phyloP scores from a whole-genome alignment of 1,140 invertebrate species.

The Ostrea denselamellosa region DNA sequence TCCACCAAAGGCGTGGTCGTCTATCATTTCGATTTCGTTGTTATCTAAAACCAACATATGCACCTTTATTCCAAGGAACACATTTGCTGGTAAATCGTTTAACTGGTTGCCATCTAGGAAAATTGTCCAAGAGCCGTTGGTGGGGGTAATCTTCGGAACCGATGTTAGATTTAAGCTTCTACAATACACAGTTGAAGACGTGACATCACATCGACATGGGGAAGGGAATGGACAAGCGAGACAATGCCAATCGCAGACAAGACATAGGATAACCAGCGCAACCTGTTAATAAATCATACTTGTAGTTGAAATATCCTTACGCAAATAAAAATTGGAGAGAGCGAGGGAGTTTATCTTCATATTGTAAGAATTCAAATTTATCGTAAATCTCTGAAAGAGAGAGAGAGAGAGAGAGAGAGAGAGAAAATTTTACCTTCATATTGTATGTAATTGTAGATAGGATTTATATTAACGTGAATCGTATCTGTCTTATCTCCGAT shows the following conservation, averaged over 20 bases:
- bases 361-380: too few species aligned
- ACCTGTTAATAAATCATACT: not conserved
- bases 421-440: too few species aligned
- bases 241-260: not conserved
- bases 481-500: too few species aligned
- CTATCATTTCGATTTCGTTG: conserved; percentile 37
- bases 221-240: not conserved
- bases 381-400: too few species aligned
- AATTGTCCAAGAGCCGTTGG: conserved; percentile 41
- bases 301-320: not conserved
- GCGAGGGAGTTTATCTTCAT: too few species aligned
- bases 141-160: not conserved
- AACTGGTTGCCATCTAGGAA: conserved; percentile 45
- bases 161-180: not conserved
- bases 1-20: conserved; percentile 37
- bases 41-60: conserved; percentile 30
- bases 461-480: too few species aligned
- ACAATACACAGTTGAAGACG: not conserved
- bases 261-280: not conserved
- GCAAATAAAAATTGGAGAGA: too few species aligned
- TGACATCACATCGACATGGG: not conserved
- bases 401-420: too few species aligned
- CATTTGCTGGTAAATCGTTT: not conserved
- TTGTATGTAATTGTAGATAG: too few species aligned
- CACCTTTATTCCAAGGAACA: conserved; percentile 22